Evolutionary conservation across 2,888 invertebrate species (phyloP).

Genomic region (Sarcophaga variegata): DNA sequence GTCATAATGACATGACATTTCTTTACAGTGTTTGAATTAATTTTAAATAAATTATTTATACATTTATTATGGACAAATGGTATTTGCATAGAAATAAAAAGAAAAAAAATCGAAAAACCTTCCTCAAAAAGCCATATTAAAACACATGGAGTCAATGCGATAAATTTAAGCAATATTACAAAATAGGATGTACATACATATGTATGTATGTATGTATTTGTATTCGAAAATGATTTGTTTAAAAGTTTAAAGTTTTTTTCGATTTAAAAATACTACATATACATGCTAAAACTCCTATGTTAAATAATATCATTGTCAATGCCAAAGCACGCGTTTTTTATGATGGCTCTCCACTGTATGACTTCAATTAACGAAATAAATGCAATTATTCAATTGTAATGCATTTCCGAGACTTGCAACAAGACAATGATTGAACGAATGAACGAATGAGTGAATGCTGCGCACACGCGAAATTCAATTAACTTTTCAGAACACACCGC

Average conservation of each 20-base stretch:
- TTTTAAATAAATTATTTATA: slow-evolving; percentile 59
- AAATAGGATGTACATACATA: no score
- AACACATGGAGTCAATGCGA: no score
- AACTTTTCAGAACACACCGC: slow-evolving; percentile 44
- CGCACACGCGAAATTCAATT: slow-evolving; percentile 70
- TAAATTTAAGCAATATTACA: no score
- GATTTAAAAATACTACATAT: background rate
- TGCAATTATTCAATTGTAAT: slow-evolving; percentile 80
- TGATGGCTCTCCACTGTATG: slow-evolving; percentile 13
- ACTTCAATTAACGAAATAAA: slow-evolving; percentile 72
- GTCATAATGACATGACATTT: slow-evolving; percentile 59
- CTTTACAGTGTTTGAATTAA: slow-evolving; percentile 56
- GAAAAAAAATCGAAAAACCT: background rate
- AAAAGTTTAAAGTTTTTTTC: no score
- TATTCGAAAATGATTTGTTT: no score
- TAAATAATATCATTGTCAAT: slow-evolving; percentile 19
- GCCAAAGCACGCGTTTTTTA: slow-evolving; percentile 30
- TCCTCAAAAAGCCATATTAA: no score
- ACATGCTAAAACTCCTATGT: background rate
- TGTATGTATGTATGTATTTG: no score
- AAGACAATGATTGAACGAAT: slow-evolving; percentile 43
- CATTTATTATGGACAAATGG: slow-evolving; percentile 30
- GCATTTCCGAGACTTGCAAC: slow-evolving; percentile 68
- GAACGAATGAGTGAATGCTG: slow-evolving; percentile 27
- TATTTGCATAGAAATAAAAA: background rate